Percentiles rank a stretch among this genome's conserved stretches.
phyloP scores from a whole-genome alignment of 2,113 vertebrate genomes.

The Periophthalmodon schlosseri region DNA sequence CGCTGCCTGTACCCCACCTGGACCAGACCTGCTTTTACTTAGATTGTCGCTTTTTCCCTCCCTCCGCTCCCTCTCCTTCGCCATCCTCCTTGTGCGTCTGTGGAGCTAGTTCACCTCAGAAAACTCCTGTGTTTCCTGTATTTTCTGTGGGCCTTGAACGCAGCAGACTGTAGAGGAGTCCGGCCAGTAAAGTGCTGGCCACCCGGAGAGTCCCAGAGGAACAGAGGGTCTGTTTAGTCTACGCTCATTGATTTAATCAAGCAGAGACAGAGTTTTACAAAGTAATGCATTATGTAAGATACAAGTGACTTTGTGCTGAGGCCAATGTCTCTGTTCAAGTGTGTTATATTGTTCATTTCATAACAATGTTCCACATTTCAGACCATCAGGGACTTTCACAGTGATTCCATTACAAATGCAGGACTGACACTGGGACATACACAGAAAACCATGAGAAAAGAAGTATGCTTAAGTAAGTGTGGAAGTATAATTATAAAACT shows the following conservation, averaged over 20 bases:
- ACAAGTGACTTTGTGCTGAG: constrained; percentile 22
- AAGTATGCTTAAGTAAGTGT: no score
- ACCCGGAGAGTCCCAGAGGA: constrained; percentile 49
- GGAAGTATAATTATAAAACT: background rate
- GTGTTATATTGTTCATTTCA: background rate
- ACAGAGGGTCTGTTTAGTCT: constrained; percentile 64
- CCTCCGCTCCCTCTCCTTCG: constrained; percentile 12
- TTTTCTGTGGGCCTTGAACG: constrained; percentile 11
- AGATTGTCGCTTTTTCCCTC: constrained; percentile 29
- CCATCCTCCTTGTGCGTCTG: constrained; percentile 41
- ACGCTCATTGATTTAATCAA: constrained; percentile 66
- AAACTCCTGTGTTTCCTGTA: constrained; percentile 18
- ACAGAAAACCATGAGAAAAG: background rate
- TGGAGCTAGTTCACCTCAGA: constrained; percentile 36
- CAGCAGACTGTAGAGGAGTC: constrained; percentile 43
- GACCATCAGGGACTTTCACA: background rate
- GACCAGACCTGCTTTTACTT: constrained; percentile 81
- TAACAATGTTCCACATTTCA: no score
- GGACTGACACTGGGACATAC: background rate
- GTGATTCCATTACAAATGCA: background rate
- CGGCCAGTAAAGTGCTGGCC: constrained; percentile 32
- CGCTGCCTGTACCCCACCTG: constrained; percentile 79
- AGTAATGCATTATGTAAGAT: constrained; percentile 24
- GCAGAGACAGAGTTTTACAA: constrained; percentile 38
- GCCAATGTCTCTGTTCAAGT: background rate